Conservation (phyloP, 2,113 vertebrate species). For the Indri indri region DNA sequence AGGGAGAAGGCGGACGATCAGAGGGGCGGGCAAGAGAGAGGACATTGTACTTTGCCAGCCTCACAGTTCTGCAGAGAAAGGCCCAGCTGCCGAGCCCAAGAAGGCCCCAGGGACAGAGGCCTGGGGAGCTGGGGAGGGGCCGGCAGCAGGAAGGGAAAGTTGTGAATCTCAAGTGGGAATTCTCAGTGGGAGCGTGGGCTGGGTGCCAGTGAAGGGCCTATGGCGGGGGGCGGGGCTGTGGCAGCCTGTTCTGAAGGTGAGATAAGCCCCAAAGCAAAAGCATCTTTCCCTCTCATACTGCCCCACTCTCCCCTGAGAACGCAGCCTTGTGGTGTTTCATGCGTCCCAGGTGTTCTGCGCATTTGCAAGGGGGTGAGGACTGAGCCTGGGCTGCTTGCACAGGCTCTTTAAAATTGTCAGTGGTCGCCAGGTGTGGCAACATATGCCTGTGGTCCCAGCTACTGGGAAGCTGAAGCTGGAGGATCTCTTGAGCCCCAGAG, state of each 20-base stretch:
- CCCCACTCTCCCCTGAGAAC: rapidly evolving
- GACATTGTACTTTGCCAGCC: not conserved
- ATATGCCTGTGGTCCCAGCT: too few species aligned
- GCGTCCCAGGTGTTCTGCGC: not conserved
- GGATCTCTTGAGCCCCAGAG: too few species aligned
- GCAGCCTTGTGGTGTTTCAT: rapidly evolving
- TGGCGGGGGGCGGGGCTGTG: rapidly evolving
- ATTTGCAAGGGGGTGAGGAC: too few species aligned
- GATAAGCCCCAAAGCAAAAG: not conserved
- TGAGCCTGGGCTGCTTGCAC: not conserved
- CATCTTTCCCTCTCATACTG: not conserved
- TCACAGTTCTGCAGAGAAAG: not conserved
- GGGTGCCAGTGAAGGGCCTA: not conserved
- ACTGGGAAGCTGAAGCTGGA: too few species aligned
- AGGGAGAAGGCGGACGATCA: not conserved
- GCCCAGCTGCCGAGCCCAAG: not conserved
- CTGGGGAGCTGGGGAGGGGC: rapidly evolving
- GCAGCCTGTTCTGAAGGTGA: not conserved
- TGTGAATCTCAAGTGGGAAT: not conserved
- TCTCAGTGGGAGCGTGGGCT: not conserved
- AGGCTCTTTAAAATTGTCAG: not conserved
- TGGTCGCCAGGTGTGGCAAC: too few species aligned
- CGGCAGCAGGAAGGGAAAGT: not conserved
- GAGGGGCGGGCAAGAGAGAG: not conserved
- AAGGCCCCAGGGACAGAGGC: not conserved